Base-by-base conservation (phyloP, 2,797 vertebrate species). In the Leucoraja ocellata region DNA sequence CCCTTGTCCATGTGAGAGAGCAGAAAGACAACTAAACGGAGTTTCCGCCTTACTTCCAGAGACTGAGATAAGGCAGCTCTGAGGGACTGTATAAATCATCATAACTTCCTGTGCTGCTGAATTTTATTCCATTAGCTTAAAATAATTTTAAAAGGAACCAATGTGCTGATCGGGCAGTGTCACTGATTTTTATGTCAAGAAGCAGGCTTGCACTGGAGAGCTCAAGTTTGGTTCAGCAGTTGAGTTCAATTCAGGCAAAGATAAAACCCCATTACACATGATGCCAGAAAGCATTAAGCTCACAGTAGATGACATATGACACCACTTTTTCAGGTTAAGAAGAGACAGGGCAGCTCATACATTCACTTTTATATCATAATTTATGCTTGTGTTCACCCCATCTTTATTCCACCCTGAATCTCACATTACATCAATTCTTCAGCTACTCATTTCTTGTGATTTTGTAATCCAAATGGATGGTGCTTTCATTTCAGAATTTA, bases 201-300 rank as follows among this genome's bases (percentile, higher is more conserved):
- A 14, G 36, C 73, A 58, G 39, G 39, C 7, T 74, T 54, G 39
- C 25, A 76, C 39, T 76, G 25, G 90, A 92, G 14, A 76, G 90
- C 71, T 92, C 71, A 92, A 76, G 25, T 76, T 92, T 92, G 71
- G 39, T 92, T 92, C 46, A 54, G 71, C 71, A n/a, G 25, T 74
- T 92, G 73, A 76, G 39, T 92, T 76, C 71, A 76, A 74, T 91
- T 91, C 90, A 92, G 25, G 54, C 36, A 46, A 74, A 28, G 90
- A 73, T 76, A 92, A 91, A 88, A 92, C 36, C 32, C 90, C 90
- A 91, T 91, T 74, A 74, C 73, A 46, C 71, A 71, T 54, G 58
- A 74, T 92, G 90, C 71, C 90, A 92, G 71, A 92, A 76, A 76
- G 11, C 71, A 73, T 92, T 76, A 92, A 92, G 73, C 39, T 25